phyloP scores from a whole-genome alignment of 2,113 vertebrate genomes.

The Notothenia rossii region DNA sequence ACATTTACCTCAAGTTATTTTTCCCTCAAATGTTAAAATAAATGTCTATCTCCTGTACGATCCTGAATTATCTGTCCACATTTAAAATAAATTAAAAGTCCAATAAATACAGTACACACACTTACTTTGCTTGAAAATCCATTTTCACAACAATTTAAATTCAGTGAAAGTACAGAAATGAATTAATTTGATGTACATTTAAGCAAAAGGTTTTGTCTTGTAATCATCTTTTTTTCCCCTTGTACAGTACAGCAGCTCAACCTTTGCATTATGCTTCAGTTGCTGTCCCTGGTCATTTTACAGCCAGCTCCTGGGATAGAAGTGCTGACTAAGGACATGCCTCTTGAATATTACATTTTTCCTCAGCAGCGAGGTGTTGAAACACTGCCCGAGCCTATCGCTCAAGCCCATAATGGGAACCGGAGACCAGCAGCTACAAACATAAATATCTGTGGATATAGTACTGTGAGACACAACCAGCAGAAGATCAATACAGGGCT shows the following conservation, averaged over 20 bases:
- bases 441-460: constrained; percentile 77
- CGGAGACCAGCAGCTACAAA: constrained; percentile 72
- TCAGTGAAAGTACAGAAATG: neutral
- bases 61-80: neutral
- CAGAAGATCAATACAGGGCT: constrained; percentile 66
- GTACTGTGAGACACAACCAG: constrained; percentile 61
- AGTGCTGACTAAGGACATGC: constrained; percentile 79
- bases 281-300: constrained; percentile 65
- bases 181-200: constrained; percentile 11
- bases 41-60: too few species aligned
- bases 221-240: constrained; percentile 26
- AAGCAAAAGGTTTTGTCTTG: constrained; percentile 22
- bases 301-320: constrained; percentile 46
- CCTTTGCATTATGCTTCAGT: constrained; percentile 27
- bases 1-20: neutral
- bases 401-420: constrained; percentile 76
- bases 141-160: neutral
- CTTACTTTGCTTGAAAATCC: constrained; percentile 16
- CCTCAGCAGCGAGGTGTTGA: constrained; percentile 76
- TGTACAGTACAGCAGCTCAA: constrained; percentile 1
- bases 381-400: constrained; percentile 75
- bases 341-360: constrained; percentile 80
- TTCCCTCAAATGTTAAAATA: neutral
- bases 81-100: too few species aligned
- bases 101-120: too few species aligned